phyloP scores from a whole-genome alignment of 2,888 invertebrate species.

The Fabriciana adippe region DNA sequence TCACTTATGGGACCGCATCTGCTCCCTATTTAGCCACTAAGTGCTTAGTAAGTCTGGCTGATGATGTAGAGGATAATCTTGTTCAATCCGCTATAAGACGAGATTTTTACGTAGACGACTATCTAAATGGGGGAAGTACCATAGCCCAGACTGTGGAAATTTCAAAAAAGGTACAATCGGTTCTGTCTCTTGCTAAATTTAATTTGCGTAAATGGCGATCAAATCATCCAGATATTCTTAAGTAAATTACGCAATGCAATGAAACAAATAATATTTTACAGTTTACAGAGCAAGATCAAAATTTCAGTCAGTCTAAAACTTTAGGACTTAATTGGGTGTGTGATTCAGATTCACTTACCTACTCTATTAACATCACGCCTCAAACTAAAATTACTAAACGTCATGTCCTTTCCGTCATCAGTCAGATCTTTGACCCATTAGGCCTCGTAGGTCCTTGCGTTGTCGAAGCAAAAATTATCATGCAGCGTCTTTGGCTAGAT shows the following conservation, averaged over 20 bases:
- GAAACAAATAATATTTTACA: no score
- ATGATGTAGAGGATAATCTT: background rate
- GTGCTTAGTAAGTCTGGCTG: background rate
- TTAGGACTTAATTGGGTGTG: no score
- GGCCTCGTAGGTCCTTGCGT: conserved; percentile 14
- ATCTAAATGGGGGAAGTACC: background rate
- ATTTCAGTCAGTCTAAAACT: no score
- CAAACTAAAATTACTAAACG: background rate
- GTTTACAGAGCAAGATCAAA: no score
- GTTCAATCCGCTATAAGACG: background rate
- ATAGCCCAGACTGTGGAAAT: background rate
- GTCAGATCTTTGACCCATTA: conserved; percentile 8
- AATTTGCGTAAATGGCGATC: background rate
- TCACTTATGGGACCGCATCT: conserved; percentile 21
- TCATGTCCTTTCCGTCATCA: background rate
- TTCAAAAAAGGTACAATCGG: conserved; percentile 2
- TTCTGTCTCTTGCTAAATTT: background rate
- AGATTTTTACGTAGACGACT: background rate
- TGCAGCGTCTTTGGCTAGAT: background rate
- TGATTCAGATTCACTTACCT: no score
- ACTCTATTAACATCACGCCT: background rate
- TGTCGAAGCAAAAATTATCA: conserved; percentile 14
- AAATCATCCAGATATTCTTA: no score
- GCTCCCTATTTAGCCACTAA: conserved; percentile 6
- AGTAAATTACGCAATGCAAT: no score